These are phyloP conservation scores for Remorina albescens DNA, from an alignment of 2,797 vertebrate species.

Conservation along the genomic window DNA sequence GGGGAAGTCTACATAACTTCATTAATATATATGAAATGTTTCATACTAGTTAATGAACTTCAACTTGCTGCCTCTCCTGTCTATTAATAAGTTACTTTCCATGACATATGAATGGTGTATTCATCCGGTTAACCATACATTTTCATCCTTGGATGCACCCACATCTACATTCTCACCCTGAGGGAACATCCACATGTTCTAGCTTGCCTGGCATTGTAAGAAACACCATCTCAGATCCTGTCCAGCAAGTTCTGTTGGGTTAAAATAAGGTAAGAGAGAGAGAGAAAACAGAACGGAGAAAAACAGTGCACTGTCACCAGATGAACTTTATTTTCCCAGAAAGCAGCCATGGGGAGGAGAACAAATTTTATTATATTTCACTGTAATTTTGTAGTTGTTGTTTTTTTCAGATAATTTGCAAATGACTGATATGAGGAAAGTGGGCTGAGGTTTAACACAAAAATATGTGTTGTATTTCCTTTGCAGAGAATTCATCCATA, in stretches of 20 bases:
- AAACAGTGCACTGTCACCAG: constrained; percentile 50
- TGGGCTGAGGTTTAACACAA: background rate
- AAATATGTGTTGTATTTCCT: background rate
- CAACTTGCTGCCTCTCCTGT: background rate
- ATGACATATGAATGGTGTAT: constrained; percentile 33
- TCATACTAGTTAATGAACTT: background rate
- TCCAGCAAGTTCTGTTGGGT: constrained; percentile 77
- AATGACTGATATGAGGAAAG: background rate
- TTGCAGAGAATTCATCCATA: background rate
- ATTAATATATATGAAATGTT: background rate
- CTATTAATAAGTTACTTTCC: constrained; percentile 16
- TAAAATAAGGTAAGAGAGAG: constrained; percentile 36
- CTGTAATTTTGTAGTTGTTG: too few relatives aligned
- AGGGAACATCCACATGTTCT: constrained; percentile 62
- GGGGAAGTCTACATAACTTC: background rate
- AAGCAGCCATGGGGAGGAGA: constrained; percentile 32
- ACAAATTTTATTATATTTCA: constrained; percentile 37
- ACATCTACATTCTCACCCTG: constrained; percentile 48
- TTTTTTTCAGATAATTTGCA: constrained; percentile 18
- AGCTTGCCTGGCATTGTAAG: constrained; percentile 66
- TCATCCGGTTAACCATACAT: constrained; percentile 59
- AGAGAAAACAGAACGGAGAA: constrained; percentile 34
- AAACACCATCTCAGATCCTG: constrained; percentile 66
- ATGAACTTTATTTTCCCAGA: constrained; percentile 18
- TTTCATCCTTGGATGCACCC: constrained; percentile 51